Evolutionary conservation across 53 echinoderm and acorn worm genomes (phyloP).

Genomic region (Apostichopus leukothele): DNA sequence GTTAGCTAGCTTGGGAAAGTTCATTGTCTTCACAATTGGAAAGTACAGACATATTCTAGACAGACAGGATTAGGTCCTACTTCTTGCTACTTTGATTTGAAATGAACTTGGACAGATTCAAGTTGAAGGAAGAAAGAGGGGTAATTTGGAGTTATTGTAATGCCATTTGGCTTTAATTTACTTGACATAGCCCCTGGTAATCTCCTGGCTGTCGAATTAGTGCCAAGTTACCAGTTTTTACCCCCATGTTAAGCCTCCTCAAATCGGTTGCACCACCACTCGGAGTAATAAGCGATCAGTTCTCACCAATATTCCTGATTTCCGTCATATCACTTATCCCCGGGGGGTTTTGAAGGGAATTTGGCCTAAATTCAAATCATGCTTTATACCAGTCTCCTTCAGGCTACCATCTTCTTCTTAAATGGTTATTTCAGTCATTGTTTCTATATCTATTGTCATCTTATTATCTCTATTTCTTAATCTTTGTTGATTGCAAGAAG

Average conservation of each 20-base stretch:
- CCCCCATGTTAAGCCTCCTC: conserved; percentile 4
- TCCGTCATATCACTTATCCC: background rate
- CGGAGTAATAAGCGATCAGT: conserved; percentile 12
- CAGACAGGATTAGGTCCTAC: conserved; percentile 10
- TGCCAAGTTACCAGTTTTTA: conserved; percentile 14
- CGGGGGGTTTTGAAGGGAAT: background rate
- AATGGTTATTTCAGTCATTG: background rate
- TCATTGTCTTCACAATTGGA: background rate
- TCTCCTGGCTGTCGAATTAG: background rate
- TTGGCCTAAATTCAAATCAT: conserved; percentile 37
- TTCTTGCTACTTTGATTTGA: conserved; percentile 12
- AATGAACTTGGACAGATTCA: conserved; percentile 23
- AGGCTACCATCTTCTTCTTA: background rate
- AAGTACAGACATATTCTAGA: conserved; percentile 8
- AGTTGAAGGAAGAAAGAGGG: conserved; percentile 13
- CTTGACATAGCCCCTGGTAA: conserved; percentile 32
- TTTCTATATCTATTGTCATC: background rate
- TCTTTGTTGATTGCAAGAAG: background rate
- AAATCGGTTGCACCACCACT: conserved; percentile 20
- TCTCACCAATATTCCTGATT: conserved; percentile 2
- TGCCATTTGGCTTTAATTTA: conserved; percentile 40
- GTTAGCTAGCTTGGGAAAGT: background rate
- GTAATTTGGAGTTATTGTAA: conserved; percentile 37
- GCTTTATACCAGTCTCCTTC: background rate
- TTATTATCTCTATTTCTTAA: background rate